Evolutionary conservation across 2,113 vertebrate genomes (phyloP), one percentile per base, ranked within the genome.

Genomic region (Myrmecophaga tridactyla): DNA sequence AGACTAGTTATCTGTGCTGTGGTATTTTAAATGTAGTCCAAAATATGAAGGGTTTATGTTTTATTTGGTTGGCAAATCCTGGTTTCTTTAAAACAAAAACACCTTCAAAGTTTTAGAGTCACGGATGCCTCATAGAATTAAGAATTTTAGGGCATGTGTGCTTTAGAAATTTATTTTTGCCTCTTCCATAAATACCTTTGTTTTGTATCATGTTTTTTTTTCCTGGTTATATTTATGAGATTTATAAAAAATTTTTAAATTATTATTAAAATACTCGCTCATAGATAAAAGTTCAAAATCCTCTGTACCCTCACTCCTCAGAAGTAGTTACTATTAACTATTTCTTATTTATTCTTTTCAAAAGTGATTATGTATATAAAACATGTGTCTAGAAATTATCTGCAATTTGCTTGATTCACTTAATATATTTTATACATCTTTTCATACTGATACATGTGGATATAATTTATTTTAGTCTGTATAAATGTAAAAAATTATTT

Each of bases 11-110:
- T 70, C 13, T 86, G 31, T 86, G 70, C 31, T 41, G 43, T 86
- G 72, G 29, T 48, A 23, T 80, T 92, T 92, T 87, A 51, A 73
- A 51, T 76, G n/a, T 69, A 75, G 9, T 53, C 7, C 31, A 90
- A 69, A 94, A 76, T 41, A 69, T 75, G 58, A 31, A 76, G n/a
- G 9, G 36, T 65, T 73, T 63, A 14, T 90, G 27, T 90, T 90
- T 93, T 25, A 43, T 67, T 86, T 86, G 60, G 15, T 75, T 25
- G 58, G 48, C 51, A 90, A 85, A 73, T 65, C 31, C n/a, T 20
- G 84, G 7, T 95, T 93, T 93, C 82, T 89, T 93, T 46, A 56
- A 70, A 92, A 62, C 43, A 56, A 21, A 84, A 73, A 51, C 1
- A 67, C 73, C 27, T 27, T 58, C 51, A 69, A 82, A 69, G 27